These are phyloP conservation scores for Tipula helvola DNA, from an alignment of 2,888 invertebrate species.

Conservation along the genomic window DNA sequence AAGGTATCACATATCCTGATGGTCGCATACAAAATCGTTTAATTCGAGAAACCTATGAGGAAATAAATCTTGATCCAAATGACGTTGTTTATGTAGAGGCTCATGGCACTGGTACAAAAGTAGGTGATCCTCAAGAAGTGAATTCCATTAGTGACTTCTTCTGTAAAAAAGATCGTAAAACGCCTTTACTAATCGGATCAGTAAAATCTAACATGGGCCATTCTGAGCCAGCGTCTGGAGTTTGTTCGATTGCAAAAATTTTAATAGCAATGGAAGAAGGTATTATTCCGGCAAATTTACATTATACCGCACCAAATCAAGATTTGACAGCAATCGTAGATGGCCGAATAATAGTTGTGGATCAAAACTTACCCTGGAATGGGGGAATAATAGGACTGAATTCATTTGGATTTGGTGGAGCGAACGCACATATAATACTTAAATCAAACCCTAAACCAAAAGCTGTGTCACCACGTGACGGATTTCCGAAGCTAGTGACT, in stretches of 20 bases:
- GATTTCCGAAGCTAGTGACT: constrained; percentile 54
- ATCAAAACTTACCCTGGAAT: constrained; percentile 68
- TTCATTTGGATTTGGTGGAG: constrained; percentile 97
- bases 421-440: constrained; percentile 84
- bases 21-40: constrained; percentile 68
- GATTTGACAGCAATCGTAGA: constrained; percentile 85
- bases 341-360: constrained; percentile 83
- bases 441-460: constrained; percentile 65
- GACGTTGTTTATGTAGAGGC: constrained; percentile 90
- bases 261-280: constrained; percentile 87
- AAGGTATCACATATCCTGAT: constrained; percentile 78
- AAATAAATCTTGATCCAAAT: constrained; percentile 66
- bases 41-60: constrained; percentile 76
- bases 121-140: constrained; percentile 96
- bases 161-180: constrained; percentile 64
- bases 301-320: constrained; percentile 73
- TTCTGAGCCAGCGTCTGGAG: constrained; percentile 84
- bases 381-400: constrained; percentile 90
- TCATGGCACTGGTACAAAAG: constrained; percentile 97
- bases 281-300: constrained; percentile 81
- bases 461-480: constrained; percentile 41
- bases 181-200: constrained; percentile 82
- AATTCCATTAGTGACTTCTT: constrained; percentile 88
- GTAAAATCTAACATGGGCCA: constrained; percentile 99
- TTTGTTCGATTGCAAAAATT: constrained; percentile 84